Conservation (phyloP, 2,113 vertebrate species). For the Halcyon senegalensis region DNA sequence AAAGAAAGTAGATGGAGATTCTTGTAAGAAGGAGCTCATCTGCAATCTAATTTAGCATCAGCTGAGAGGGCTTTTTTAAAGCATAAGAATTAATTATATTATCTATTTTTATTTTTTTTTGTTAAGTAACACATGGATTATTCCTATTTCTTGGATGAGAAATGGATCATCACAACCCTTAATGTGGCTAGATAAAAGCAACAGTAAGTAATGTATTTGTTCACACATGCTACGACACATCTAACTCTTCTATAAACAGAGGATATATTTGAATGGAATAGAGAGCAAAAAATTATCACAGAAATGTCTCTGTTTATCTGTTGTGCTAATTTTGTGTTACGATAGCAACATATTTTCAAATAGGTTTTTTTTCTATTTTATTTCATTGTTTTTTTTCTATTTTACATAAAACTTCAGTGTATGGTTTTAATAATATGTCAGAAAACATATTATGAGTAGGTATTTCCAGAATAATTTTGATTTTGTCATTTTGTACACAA, state of each 20-base stretch:
- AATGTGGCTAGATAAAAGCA: slow-evolving; percentile 78
- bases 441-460: background rate
- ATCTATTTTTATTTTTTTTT: background rate
- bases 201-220: slow-evolving; percentile 75
- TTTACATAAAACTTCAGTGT: background rate
- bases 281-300: background rate
- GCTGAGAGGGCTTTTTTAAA: background rate
- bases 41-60: background rate
- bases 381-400: background rate
- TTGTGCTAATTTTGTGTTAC: background rate
- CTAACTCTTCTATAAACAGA: background rate
- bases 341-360: background rate
- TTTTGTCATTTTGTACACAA: background rate
- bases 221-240: background rate
- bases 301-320: background rate
- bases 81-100: slow-evolving; percentile 11
- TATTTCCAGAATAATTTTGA: background rate
- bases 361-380: background rate
- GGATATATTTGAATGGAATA: background rate
- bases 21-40: background rate
- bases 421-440: background rate
- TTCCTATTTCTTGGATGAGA: slow-evolving; percentile 83
- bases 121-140: slow-evolving; percentile 78
- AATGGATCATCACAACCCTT: slow-evolving; percentile 76
- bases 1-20: background rate